Conservation (phyloP, 2,888 invertebrate species). For the Melinopterus prodromus region DNA sequence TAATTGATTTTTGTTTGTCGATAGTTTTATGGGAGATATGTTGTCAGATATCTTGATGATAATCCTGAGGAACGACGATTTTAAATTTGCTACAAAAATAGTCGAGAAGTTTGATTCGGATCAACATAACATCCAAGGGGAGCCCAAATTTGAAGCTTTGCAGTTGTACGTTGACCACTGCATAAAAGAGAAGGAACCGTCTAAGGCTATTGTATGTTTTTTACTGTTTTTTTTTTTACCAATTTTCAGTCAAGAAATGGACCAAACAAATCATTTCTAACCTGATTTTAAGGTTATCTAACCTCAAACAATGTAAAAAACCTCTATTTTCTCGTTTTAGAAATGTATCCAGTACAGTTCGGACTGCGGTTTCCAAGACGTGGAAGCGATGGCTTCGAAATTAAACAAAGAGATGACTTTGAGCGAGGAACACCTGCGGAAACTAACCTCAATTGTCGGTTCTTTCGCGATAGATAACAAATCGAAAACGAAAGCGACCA, state of each 20-base stretch:
- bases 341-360: slow-evolving; percentile 65
- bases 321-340: slow-evolving; percentile 55
- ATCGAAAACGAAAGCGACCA: neutral
- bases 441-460: slow-evolving; percentile 9
- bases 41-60: slow-evolving; percentile 66
- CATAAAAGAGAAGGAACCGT: slow-evolving; percentile 62
- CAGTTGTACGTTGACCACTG: slow-evolving; percentile 65
- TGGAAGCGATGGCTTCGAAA: slow-evolving; percentile 57
- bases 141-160: slow-evolving; percentile 62
- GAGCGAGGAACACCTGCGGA: slow-evolving; percentile 59
- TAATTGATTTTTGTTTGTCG: slow-evolving; percentile 13
- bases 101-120: slow-evolving; percentile 64
- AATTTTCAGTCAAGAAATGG: neutral
- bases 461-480: neutral
- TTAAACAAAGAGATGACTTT: slow-evolving; percentile 60
- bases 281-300: slow-evolving; percentile 10
- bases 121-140: slow-evolving; percentile 65
- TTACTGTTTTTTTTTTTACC: too few species aligned
- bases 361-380: slow-evolving; percentile 65
- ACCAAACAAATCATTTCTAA: slow-evolving; percentile 12
- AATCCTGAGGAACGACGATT: slow-evolving; percentile 61
- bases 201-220: slow-evolving; percentile 63
- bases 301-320: neutral
- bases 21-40: slow-evolving; percentile 68
- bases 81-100: slow-evolving; percentile 64